A percentile compares a stretch with the other conserved stretches of the same genome.
These are phyloP conservation scores for Peromyscus attwateri DNA, from an alignment of 2,797 vertebrate genomes.

Conservation along the genomic window DNA sequence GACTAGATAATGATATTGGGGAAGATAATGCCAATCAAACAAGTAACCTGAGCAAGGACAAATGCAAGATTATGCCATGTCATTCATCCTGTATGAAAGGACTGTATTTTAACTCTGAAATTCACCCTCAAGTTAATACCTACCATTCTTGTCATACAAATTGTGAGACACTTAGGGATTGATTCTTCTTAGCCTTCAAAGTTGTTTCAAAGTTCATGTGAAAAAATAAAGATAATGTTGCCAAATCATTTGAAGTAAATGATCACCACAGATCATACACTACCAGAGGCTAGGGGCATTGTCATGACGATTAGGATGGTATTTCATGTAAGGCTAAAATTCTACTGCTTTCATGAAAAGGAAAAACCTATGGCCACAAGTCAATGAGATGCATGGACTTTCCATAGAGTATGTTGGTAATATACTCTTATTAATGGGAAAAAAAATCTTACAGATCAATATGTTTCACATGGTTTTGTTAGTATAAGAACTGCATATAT, in stretches of 20 bases:
- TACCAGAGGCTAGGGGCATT: background rate
- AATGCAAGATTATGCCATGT: background rate
- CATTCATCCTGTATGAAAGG: background rate
- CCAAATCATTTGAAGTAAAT: conserved; percentile 37
- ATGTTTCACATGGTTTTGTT: conserved; percentile 2
- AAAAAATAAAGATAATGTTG: conserved; percentile 36
- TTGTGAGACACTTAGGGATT: background rate
- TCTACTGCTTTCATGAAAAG: background rate
- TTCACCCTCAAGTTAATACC: conserved; percentile 5
- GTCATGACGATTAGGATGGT: background rate
- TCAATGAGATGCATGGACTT: background rate
- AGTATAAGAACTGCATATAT: background rate
- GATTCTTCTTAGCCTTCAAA: conserved; percentile 53
- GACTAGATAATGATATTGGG: background rate
- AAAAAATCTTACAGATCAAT: background rate
- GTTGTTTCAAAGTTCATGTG: conserved; percentile 17
- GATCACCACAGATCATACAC: background rate
- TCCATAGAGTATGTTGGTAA: background rate
- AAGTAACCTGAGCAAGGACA: background rate
- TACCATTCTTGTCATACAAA: background rate
- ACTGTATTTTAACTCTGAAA: background rate
- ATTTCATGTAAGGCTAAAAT: background rate
- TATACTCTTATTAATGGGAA: background rate
- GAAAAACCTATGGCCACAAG: background rate
- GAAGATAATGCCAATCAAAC: conserved; percentile 11